Percentiles rank a stretch among this genome's conserved stretches.
These are phyloP conservation scores for Epinephelus moara DNA, from an alignment of 2,113 vertebrate genomes.

Conservation along the genomic window DNA sequence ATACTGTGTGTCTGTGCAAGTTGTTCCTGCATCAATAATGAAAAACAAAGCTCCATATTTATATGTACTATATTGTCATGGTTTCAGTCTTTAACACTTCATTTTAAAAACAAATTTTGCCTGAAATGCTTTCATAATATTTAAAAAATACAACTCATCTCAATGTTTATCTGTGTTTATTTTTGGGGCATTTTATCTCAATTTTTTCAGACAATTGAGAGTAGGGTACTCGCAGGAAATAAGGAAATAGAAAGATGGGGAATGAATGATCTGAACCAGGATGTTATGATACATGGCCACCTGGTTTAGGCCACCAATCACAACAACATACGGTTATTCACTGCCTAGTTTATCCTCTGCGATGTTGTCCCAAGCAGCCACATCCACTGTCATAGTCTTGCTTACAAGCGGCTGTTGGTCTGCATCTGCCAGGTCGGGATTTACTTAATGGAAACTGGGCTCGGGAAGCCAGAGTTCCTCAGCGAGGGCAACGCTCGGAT, in stretches of 20 bases:
- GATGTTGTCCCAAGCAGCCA: background rate
- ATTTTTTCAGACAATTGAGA: background rate
- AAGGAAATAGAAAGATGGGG: background rate
- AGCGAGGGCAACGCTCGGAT: constrained; percentile 93
- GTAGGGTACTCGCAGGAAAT: background rate
- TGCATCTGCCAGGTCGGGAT: constrained; percentile 89
- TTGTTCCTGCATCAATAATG: background rate
- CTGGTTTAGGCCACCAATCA: background rate
- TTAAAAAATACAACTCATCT: background rate
- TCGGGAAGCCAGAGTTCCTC: constrained; percentile 92
- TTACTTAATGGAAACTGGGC: constrained; percentile 90
- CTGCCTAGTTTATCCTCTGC: background rate
- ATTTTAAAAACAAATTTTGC: background rate
- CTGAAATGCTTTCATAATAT: background rate
- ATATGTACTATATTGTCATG: background rate
- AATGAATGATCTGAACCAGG: background rate
- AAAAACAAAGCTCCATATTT: background rate
- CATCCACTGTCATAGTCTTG: too few species aligned
- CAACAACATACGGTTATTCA: background rate
- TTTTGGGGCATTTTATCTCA: background rate
- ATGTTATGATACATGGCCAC: too few species aligned
- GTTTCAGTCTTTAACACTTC: background rate
- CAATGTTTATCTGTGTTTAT: background rate
- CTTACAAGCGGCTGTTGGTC: background rate
- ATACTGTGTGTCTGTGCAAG: background rate